Base-by-base conservation (phyloP, 2,113 vertebrate genomes). In the Lontra canadensis region DNA sequence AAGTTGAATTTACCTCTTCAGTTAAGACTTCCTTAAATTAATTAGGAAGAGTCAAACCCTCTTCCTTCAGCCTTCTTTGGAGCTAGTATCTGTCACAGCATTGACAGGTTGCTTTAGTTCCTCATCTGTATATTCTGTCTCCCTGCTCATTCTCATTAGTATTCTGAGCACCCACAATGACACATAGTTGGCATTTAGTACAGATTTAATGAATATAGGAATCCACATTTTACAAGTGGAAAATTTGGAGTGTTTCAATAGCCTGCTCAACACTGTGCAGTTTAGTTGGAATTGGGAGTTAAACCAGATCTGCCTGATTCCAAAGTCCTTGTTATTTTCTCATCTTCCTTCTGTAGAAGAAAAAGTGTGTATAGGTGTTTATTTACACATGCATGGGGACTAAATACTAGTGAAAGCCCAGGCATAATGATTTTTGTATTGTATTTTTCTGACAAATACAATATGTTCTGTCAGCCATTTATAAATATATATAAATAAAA, bases 261-360 rank as follows among this genome's bases (percentile, higher is more conserved):
- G 59, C 20, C 82, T 82, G 14, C 34, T 61, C 49, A 78, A 26
- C 10, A 81, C 39, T 82, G n/a, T 89, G 20, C 52, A 76, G 18
- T 88, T 91, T 85, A 83, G 23, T 84, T 88, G 61, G 42, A 95
- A 47, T 26, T 94, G 17, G 31, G 14, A 4, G 76, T 86, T 94
- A 92, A 94, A 91, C 34, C 13, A 73, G 7, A 15, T 89, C 69
- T 91, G 4, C 69, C 63, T 67, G 17, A 55, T 55, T 88, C 55
- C 36, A 57, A 52, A 80, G 63, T 95, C 34, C 47, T 39, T 95
- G 10, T 82, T 87, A 10, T 69, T 93, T 96, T 82, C n/a, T 90
- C 14, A 59, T 93, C 86, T 91, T 80, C 13, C 95, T 36, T 0
- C 34, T 14, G n/a, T 84, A 71, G 42, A 59, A 13, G 36, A 81